A percentile compares a stretch with the other conserved stretches of the same genome.
Evolutionary conservation across 2,797 vertebrate species (phyloP).

Genomic region (Esox masquinongy): DNA sequence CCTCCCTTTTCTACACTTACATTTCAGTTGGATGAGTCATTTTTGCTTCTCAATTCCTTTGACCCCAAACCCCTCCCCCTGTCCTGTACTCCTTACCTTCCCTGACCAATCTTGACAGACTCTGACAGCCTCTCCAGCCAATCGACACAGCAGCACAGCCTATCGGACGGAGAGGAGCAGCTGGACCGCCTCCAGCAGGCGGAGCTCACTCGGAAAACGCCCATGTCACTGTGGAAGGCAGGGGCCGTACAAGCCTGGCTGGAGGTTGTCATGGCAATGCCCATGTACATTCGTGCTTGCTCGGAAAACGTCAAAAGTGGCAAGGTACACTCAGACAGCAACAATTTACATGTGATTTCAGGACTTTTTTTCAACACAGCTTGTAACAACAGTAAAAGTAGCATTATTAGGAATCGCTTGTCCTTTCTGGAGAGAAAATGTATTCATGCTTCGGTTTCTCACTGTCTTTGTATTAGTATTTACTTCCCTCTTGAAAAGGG

Average conservation of each 20-base stretch:
- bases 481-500: background rate
- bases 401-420: background rate
- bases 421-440: background rate
- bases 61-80: slow-evolving; percentile 58
- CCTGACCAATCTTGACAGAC: slow-evolving; percentile 79
- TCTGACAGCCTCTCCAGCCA: slow-evolving; percentile 81
- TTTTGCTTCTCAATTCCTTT: slow-evolving; percentile 58
- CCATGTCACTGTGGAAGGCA: slow-evolving; percentile 87
- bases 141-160: slow-evolving; percentile 80
- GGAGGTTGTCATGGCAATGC: slow-evolving; percentile 90
- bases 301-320: slow-evolving; percentile 87
- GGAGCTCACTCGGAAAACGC: slow-evolving; percentile 79
- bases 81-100: slow-evolving; percentile 57
- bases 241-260: slow-evolving; percentile 87
- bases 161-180: slow-evolving; percentile 85
- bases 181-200: slow-evolving; percentile 83
- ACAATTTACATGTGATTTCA: background rate
- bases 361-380: background rate
- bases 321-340: slow-evolving; percentile 68
- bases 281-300: slow-evolving; percentile 84
- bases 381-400: background rate
- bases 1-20: slow-evolving; percentile 31
- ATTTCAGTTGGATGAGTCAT: slow-evolving; percentile 49
- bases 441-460: background rate
- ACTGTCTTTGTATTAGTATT: background rate